Base-by-base conservation (phyloP, 2,888 invertebrate genomes). In the Prostheceraeus crozeri region DNA sequence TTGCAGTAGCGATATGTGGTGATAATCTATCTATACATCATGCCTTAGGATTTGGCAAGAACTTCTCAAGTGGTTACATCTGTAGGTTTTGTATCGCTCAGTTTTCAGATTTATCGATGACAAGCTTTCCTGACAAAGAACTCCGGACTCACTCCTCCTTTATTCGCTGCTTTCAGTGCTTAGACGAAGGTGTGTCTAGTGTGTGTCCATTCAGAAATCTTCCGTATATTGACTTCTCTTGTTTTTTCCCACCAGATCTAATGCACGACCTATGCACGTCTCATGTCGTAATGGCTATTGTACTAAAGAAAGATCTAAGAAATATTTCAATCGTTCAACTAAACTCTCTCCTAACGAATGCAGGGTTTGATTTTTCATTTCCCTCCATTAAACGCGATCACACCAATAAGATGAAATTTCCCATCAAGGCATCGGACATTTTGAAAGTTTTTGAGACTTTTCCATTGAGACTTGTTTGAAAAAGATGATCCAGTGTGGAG, bases 221-320 rank as follows among this genome's bases (percentile, higher is more conserved):
- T 40, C 40, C 14, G 14, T 40, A 40, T 40, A 21, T 40, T 40
- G 16, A 21, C 14, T 40, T 40, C 19, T 21, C 40, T 16, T 14
- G 14, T 40, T 40, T 40, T 40, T 40, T 40, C 40, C n/a, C 40
- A 40, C 16, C 40, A 16, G 40, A 40, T 40, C 14, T 40, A 40
- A 40, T 40, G 40, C 40, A 40, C 19, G 40, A 40, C 19, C 19
- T 40, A 6, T 14, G 40, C 14, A 21, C 19, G 19, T 40, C 40
- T 40, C 40, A 40, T 40, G 40, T 40, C 14, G 40, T 40, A 40
- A 40, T 40, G 14, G 14, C 40, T 40, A 16, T 40, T 16, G 40
- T 40, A 40, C 19, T 40, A 16, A 14, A 40, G 40, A 14, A 40
- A 16, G 14, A 21, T 40, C n/a, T n/a, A n/a, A n/a, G n/a, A n/a